These are phyloP conservation scores for Neodiprion lecontei DNA, from an alignment of 1,140 invertebrate genomes.

Conservation along the genomic window DNA sequence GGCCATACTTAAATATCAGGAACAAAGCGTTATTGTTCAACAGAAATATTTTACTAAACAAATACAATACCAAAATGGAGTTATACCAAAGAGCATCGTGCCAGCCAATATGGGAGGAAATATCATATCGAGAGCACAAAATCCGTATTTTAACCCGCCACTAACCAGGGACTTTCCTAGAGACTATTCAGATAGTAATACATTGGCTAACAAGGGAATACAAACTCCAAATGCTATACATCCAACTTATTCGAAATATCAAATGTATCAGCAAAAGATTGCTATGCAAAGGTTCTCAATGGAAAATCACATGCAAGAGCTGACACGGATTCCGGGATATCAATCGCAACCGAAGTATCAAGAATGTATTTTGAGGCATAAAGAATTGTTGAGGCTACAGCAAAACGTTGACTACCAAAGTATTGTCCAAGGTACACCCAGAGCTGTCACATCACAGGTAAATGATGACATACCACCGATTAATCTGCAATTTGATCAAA, in stretches of 20 bases:
- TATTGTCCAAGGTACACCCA: slow-evolving; percentile 42
- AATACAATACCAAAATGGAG: slow-evolving; percentile 45
- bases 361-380: slow-evolving; percentile 51
- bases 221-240: slow-evolving; percentile 28
- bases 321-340: slow-evolving; percentile 51
- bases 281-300: slow-evolving; percentile 50
- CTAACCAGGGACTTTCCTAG: slow-evolving; percentile 32
- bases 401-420: slow-evolving; percentile 51
- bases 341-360: slow-evolving; percentile 56
- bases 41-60: slow-evolving; percentile 50
- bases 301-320: slow-evolving; percentile 51
- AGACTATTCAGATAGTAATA: slow-evolving; percentile 38
- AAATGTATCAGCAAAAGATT: slow-evolving; percentile 52
- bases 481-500: slow-evolving; percentile 59
- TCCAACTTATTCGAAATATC: slow-evolving; percentile 36
- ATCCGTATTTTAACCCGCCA: slow-evolving; percentile 50
- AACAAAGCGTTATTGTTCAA: slow-evolving; percentile 40
- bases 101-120: slow-evolving; percentile 29
- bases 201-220: slow-evolving; percentile 30
- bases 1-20: slow-evolving; percentile 50
- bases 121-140: slow-evolving; percentile 39
- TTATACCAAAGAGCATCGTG: slow-evolving; percentile 36
- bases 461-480: slow-evolving; percentile 46
- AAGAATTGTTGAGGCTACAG: slow-evolving; percentile 51
- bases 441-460: slow-evolving; percentile 25